Evolutionary conservation across 2,113 vertebrate genomes (phyloP), one percentile per base, ranked within the genome.

Genomic region (Microtus ochrogaster): DNA sequence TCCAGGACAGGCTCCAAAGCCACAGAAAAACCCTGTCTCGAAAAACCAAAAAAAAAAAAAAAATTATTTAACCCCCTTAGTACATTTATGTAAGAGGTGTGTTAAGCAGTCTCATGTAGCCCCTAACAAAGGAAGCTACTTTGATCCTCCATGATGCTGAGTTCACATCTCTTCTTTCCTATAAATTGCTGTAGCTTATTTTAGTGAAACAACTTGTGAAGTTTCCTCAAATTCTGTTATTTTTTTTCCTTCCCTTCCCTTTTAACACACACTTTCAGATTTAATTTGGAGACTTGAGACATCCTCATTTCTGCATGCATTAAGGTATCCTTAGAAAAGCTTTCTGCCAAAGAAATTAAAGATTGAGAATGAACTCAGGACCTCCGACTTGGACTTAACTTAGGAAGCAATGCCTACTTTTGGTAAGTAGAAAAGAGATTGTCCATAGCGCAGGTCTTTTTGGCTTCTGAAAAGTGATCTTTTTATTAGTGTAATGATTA

Each of bases 261-360:
- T 92, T 97, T 90, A 87, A 47, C 77, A 97, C 66, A 52, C 85
- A 49, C 17, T 98, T 97, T 30, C 28, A 96, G 65, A 97, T 93
- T 98, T 81, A 78, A 96, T 94, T 93, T 49, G 68, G 78, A 95
- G 44, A 26, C 81, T 94, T 55, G 86, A 97, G 97, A 91, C 63
- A 95, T 61, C 79, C 33, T 97, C 76, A 90, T 58, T 94, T 65
- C 61, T 84, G 76, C 95, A 58, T 77, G 55, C 89, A 73, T 93
- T 77, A 96, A 95, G 22, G 49, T 14, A 70, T 30, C 89, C 76
- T 90, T 97, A 63, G 96, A 95, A 98, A 97, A 87, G 33, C 44
- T 73, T 87, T 49, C 77, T 96, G 66, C 49, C 24, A 91, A 44
- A 70, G 47, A 63, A 68, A 36, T 96, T 94, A 79, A 92, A 94